Evolutionary conservation across 1,140 invertebrate species (phyloP).

Genomic region (Leptinotarsa defecta): DNA sequence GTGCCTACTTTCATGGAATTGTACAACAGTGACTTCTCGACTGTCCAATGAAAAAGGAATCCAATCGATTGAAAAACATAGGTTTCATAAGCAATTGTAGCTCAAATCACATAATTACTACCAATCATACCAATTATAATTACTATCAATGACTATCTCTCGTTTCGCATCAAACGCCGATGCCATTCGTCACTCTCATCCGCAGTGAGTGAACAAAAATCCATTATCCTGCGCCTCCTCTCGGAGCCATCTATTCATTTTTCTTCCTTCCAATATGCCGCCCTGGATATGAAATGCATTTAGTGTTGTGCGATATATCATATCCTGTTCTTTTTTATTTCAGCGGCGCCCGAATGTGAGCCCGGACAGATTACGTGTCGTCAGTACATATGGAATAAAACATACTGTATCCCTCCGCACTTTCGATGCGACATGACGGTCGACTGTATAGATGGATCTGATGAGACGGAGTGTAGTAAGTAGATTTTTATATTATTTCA

Average conservation of each 20-base stretch:
- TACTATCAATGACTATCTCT: too few species aligned
- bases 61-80: too few species aligned
- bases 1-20: too few species aligned
- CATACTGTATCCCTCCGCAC: constrained; percentile 88
- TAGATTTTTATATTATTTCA: constrained; percentile 49
- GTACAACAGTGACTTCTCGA: too few species aligned
- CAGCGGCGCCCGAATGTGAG: constrained; percentile 90
- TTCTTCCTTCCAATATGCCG: neutral
- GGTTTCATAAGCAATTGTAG: too few species aligned
- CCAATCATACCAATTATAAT: too few species aligned
- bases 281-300: constrained; percentile 1
- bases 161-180: too few species aligned
- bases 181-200: too few species aligned
- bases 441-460: constrained; percentile 92
- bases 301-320: constrained; percentile 11
- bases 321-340: constrained; percentile 39
- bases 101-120: too few species aligned
- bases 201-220: too few species aligned
- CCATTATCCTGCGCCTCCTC: neutral
- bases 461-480: constrained; percentile 93
- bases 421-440: constrained; percentile 90
- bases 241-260: neutral
- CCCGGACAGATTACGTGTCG: constrained; percentile 82
- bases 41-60: too few species aligned
- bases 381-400: constrained; percentile 92